Evolutionary conservation across 2,888 invertebrate species (phyloP).

Genomic region (Harpagoxenus sublaevis): DNA sequence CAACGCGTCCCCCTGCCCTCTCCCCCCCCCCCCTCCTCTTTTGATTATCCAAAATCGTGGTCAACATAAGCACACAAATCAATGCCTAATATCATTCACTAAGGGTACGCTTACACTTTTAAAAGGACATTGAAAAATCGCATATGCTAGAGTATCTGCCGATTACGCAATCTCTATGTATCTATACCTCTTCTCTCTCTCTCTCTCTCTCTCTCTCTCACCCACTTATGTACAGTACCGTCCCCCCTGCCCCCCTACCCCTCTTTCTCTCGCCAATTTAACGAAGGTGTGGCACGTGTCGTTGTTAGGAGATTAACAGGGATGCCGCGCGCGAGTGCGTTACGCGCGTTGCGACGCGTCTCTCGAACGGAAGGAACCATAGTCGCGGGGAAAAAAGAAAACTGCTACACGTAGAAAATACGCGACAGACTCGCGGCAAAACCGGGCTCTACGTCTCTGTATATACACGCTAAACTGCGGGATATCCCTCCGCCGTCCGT

Average conservation of each 20-base stretch:
- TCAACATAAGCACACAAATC: constrained; percentile 83
- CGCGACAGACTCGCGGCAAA: constrained; percentile 30
- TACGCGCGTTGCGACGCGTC: not conserved
- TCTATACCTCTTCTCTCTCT: constrained; percentile 58
- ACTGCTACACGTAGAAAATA: constrained; percentile 44
- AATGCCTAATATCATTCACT: constrained; percentile 83
- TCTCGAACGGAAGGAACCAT: not conserved
- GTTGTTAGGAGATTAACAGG: constrained; percentile 83
- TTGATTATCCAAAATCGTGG: constrained; percentile 74
- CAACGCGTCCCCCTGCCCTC: constrained; percentile 13
- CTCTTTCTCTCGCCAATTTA: constrained; percentile 72
- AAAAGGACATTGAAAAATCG: constrained; percentile 86
- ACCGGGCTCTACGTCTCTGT: constrained; percentile 25
- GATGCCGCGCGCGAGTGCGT: constrained; percentile 62
- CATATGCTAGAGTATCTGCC: constrained; percentile 84
- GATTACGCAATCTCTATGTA: constrained; percentile 79
- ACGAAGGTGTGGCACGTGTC: constrained; percentile 79
- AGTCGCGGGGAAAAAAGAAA: constrained; percentile 19
- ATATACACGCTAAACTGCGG: constrained; percentile 39
- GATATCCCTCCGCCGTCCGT: not conserved
- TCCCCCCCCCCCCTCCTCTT: not conserved
- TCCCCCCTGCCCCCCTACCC: constrained; percentile 54
- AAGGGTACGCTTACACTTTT: constrained; percentile 84
- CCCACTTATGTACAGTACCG: constrained; percentile 76
- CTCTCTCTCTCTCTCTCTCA: constrained; percentile 16